A percentile compares a stretch with the other conserved stretches of the same genome.
phyloP scores from a whole-genome alignment of 2,113 vertebrate genomes.

The Pogonocichla stellata region DNA sequence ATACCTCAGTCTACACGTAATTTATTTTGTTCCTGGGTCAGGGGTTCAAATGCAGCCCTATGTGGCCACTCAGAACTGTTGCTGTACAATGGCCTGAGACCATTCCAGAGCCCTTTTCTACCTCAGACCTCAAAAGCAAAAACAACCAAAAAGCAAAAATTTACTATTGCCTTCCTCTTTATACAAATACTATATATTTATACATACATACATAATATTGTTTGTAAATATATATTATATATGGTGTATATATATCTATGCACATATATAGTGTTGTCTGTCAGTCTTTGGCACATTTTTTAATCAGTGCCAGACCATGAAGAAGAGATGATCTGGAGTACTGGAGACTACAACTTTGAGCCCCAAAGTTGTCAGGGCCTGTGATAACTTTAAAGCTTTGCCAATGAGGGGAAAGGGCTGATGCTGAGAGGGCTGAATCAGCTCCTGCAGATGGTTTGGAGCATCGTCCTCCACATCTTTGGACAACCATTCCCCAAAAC shows the following conservation, averaged over 20 bases:
- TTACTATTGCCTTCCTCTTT: background rate
- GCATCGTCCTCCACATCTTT: background rate
- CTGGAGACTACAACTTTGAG: background rate
- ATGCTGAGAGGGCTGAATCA: background rate
- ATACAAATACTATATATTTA: background rate
- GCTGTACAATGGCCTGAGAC: background rate
- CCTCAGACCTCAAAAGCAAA: background rate
- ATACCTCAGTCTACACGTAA: conserved; percentile 47
- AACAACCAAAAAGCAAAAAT: background rate
- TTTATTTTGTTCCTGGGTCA: conserved; percentile 56
- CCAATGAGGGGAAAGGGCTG: background rate
- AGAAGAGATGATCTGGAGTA: background rate
- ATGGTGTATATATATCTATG: too few relatives aligned
- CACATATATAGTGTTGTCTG: background rate
- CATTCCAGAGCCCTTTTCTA: background rate
- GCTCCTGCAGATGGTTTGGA: background rate
- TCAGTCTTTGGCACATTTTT: background rate
- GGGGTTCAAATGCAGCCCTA: conserved; percentile 36
- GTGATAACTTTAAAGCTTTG: background rate
- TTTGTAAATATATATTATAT: background rate
- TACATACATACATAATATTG: background rate
- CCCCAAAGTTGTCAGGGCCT: background rate
- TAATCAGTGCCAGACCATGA: background rate
- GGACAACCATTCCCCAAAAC: background rate
- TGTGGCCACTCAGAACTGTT: background rate